Evolutionary conservation across 2,797 vertebrate species (phyloP), one percentile per base, ranked within the genome.

Genomic region (Crossoptilon crossoptilon): DNA sequence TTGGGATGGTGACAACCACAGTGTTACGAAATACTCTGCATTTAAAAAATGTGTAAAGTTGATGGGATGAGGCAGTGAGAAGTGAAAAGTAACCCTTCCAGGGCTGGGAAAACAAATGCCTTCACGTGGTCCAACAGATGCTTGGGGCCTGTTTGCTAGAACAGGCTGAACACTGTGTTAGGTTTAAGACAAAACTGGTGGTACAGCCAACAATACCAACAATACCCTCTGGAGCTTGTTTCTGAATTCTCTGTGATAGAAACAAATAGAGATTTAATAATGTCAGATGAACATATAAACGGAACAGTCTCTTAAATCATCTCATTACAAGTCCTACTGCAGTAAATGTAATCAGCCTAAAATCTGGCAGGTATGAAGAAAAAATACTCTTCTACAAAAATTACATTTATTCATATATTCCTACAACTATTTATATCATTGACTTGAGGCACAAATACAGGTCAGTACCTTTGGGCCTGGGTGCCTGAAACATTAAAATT

Each of bases 241-340:
- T 88, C 66, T 85, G 67, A 88, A 87, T 93, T 84, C 88, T 74
- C 67, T 22, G 27, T 76, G 66, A 84, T 91, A 84, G 87, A 96
- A 97, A 92, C 84, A 94, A 96, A 91, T 87, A 93, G 89, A 79
- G 51, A 64, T 81, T 95, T 96, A 96, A 93, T 93, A 69, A 91
- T 71, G 85, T 92, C 92, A 83, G 77, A 73, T 91, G 90, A 91
- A 87, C 39, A 63, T 74, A 81, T 78, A 94, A 95, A 95, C 90
- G 84, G 84, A 96, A 86, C 90, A 85, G 90, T 67, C 81, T 73
- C 80, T 77, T 91, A 78, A 96, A 84, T 48, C 70, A 88, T 48
- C 87, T 93, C 76, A 91, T 96, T 93, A 72, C 19, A 21, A 90
- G 79, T 69, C 92, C 64, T 85, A 37, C 53, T 49, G 75, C 72